A percentile compares a stretch with the other conserved stretches of the same genome.
phyloP scores from a whole-genome alignment of 2,113 vertebrate species.

The Psilopogon haemacephalus region DNA sequence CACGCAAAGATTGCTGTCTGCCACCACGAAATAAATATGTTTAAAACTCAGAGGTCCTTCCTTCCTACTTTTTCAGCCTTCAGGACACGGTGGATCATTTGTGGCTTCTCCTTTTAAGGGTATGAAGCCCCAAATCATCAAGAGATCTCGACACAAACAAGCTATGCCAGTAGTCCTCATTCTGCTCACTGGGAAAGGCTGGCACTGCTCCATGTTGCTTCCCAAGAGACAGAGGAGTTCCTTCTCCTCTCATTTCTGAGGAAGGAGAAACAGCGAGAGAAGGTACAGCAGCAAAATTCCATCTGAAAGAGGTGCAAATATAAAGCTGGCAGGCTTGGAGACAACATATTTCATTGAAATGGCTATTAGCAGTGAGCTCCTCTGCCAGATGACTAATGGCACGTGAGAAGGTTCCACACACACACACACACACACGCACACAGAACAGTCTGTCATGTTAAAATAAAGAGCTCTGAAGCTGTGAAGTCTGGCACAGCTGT shows the following conservation, averaged over 20 bases:
- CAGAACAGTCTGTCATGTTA: not conserved
- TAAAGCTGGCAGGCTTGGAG: not conserved
- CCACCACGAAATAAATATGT: not conserved
- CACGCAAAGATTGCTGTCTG: not conserved
- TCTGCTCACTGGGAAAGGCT: not conserved
- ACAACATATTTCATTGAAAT: not conserved
- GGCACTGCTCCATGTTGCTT: not conserved
- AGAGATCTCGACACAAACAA: not conserved
- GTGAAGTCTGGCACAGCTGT: not conserved
- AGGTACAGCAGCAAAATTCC: not conserved
- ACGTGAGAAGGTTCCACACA: not conserved
- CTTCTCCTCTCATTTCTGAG: not conserved
- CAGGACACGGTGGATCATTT: not conserved
- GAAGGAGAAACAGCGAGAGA: not conserved
- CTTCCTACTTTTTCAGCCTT: not conserved
- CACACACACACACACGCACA: too few relatives aligned
- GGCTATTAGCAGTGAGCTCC: not conserved
- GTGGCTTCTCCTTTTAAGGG: not conserved
- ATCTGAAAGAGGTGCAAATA: not conserved
- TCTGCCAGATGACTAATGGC: not conserved
- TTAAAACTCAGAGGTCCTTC: not conserved
- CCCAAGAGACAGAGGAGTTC: not conserved
- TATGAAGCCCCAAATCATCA: not conserved
- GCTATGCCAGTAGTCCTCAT: not conserved
- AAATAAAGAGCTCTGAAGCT: slow-evolving; percentile 20